Base-by-base conservation (phyloP, 1,140 invertebrate species). In the Diabrotica virgifera region DNA sequence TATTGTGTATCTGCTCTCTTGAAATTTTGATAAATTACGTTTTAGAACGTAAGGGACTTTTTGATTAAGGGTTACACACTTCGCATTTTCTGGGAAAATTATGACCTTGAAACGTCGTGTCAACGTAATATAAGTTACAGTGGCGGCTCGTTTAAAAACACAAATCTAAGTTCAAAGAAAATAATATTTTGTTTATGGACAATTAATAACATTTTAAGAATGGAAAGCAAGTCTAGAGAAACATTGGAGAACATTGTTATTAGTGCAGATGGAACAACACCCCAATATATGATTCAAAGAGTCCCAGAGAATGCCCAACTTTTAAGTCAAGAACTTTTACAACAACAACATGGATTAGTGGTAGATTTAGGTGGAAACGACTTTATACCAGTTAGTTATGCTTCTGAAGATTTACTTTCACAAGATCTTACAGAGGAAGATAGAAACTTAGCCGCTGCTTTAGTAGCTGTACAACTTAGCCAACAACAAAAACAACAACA, bases 391-490 rank as follows among this genome's bases (percentile, higher is more conserved):
- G 77, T 79, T 36, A 75, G 73, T 69, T 79, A 79, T 68, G 64
- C 74, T 51, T 75, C 78, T 8, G 78, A 78, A 36, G 76, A 77
- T 63, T 66, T 79, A 12, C 61, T 78, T 6, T 66, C 71, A 11
- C 77, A 79, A 59, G 76, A 79, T 65, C 72, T 83, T 57, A 82
- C 80, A 11, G 82, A 84, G 64, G 82, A 83, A 65, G 82, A 83
- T 67, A 70, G 82, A 59, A 78, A 80, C 69, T 71, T 83, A 54
- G 82, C 82, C 53, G 80, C 81, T 35, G 81, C 82, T 52, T 72
- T 84, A 61, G 82, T 83, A 54, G 82, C 81, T 24, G 82, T 82
- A 2, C 82, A 84, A 63, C 74, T 83, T n/a, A 81, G 78, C 59
- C 81, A 83, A 57, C 81, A 82, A 64, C 80, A 81, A 64, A 81